phyloP scores from a whole-genome alignment of 30 jellyfish, hydroid and myxozoan genomes.

The Chrysaora quinquecirrha region DNA sequence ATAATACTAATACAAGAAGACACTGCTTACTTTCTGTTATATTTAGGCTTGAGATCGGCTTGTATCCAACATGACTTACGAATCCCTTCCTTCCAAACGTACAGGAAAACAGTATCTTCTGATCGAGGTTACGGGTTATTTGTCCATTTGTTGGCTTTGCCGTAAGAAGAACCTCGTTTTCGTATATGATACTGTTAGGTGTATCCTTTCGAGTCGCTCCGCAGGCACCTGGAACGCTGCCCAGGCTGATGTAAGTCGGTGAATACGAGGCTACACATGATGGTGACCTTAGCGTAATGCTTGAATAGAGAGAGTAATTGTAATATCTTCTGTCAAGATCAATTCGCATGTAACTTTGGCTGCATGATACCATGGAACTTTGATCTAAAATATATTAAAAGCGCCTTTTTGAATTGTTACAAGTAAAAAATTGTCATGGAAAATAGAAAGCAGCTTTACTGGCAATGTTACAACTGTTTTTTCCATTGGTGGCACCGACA shows the following conservation, averaged over 20 bases:
- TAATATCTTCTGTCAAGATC: constrained; percentile 30
- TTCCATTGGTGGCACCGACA: not conserved
- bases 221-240: constrained; percentile 44
- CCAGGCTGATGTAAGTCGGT: constrained; percentile 18
- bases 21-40: not conserved
- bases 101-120: constrained; percentile 19
- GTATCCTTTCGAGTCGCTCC: constrained; percentile 19
- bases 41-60: not conserved
- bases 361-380: constrained; percentile 24
- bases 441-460: no score
- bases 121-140: constrained; percentile 14
- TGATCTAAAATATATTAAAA: no score
- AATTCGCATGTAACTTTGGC: constrained; percentile 41
- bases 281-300: constrained; percentile 14
- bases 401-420: not conserved
- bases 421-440: not conserved
- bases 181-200: constrained; percentile 1
- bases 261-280: constrained; percentile 10
- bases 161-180: constrained; percentile 26
- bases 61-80: not conserved
- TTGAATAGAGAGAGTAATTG: constrained; percentile 3
- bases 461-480: not conserved
- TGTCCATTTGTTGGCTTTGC: not conserved
- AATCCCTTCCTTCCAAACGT: not conserved
- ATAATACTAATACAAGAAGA: no score